Conservation (phyloP, 1,140 invertebrate genomes). For the Apolygus lucorum region DNA sequence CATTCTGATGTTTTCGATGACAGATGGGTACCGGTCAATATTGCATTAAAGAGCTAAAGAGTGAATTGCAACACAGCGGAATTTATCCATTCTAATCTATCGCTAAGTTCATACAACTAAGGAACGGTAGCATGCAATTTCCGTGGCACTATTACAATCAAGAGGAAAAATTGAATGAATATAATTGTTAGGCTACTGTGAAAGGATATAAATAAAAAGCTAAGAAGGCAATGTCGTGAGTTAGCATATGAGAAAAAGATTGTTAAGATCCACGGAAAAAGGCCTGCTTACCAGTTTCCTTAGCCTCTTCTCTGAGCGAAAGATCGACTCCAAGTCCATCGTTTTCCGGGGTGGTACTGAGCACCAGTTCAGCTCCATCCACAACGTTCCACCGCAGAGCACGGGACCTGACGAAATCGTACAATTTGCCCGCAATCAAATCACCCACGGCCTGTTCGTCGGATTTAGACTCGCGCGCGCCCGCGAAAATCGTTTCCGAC, state of each 20-base stretch:
- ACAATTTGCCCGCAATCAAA: conserved; percentile 60
- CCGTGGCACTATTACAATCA: background rate
- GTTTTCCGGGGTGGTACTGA: conserved; percentile 56
- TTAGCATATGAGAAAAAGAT: background rate
- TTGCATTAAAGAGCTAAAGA: too few species aligned
- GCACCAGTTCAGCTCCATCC: conserved; percentile 65
- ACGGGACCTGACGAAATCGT: conserved; percentile 60
- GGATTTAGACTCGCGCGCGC: conserved; percentile 38
- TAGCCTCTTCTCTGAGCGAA: conserved; percentile 42
- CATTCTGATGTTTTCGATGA: too few species aligned
- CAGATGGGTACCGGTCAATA: too few species aligned
- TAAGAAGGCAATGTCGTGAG: background rate
- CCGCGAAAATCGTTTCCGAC: conserved; percentile 20
- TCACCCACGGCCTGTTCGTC: conserved; percentile 61
- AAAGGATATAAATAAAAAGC: too few species aligned
- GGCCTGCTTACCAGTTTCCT: conserved; percentile 22
- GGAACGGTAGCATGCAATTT: conserved; percentile 12
- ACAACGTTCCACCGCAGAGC: conserved; percentile 57
- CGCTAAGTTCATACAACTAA: background rate
- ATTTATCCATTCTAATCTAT: background rate
- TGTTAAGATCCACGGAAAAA: background rate
- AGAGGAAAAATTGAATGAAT: background rate
- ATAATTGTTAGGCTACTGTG: background rate
- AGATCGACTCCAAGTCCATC: conserved; percentile 63
- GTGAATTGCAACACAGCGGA: too few species aligned